A percentile compares a stretch with the other conserved stretches of the same genome.
These are phyloP conservation scores for Stenchaetothrips biformis DNA, from an alignment of 2,888 invertebrate genomes.

Conservation along the genomic window DNA sequence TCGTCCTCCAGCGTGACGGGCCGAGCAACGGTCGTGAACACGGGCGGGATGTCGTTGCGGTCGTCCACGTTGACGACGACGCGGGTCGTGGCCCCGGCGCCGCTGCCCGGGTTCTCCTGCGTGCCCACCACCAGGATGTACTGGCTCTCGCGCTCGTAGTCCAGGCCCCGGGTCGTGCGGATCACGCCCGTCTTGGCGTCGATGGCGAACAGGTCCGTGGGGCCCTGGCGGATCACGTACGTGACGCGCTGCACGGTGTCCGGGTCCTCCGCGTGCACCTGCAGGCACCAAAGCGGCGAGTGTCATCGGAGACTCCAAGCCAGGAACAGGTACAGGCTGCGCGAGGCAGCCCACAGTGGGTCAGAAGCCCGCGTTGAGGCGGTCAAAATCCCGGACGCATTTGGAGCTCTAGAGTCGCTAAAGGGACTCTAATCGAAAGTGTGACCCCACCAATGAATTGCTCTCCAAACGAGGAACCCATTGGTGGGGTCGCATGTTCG, in stretches of 20 bases:
- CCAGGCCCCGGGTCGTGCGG: conserved; percentile 68
- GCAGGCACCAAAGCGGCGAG: background rate
- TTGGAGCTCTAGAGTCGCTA: too few species aligned
- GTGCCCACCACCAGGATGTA: conserved; percentile 77
- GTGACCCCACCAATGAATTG: too few species aligned
- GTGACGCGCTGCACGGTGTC: conserved; percentile 76
- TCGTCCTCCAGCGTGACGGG: conserved; percentile 81
- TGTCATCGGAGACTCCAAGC: conserved; percentile 26
- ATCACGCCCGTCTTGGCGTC: conserved; percentile 75
- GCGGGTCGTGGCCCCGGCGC: conserved; percentile 66
- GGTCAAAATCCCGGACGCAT: too few species aligned
- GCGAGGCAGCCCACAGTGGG: too few species aligned
- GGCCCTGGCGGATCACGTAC: conserved; percentile 75
- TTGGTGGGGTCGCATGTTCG: too few species aligned
- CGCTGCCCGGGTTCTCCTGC: conserved; percentile 68
- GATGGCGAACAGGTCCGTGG: conserved; percentile 74
- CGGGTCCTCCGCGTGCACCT: conserved; percentile 69
- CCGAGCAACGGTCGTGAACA: conserved; percentile 75
- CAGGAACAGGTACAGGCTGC: conserved; percentile 30
- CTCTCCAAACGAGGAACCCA: too few species aligned
- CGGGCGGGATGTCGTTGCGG: conserved; percentile 81
- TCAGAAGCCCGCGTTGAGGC: too few species aligned
- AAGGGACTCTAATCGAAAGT: too few species aligned
- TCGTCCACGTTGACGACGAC: conserved; percentile 72
- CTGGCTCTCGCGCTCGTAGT: conserved; percentile 68